Percentiles rank a stretch among this genome's conserved stretches.
Conservation (phyloP, 2,888 invertebrate species). For the Troides aeacus region DNA sequence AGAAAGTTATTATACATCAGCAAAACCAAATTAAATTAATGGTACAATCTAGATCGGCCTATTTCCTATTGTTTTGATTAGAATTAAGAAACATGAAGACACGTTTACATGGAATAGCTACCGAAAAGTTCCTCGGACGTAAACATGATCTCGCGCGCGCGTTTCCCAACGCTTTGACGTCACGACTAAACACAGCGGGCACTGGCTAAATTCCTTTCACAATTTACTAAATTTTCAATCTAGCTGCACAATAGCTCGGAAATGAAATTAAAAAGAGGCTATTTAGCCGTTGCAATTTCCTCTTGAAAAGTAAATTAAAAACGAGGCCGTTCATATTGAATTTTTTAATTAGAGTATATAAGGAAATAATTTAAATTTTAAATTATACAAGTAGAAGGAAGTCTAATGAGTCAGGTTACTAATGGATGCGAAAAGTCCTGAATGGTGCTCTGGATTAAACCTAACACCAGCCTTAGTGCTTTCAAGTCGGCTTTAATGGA, state of each 20-base stretch:
- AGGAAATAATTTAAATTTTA: slow-evolving; percentile 18
- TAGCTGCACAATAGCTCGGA: slow-evolving; percentile 3
- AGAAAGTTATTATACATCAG: too few species aligned
- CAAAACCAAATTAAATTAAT: too few species aligned
- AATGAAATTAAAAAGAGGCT: slow-evolving; percentile 7
- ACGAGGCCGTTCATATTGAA: slow-evolving; percentile 11
- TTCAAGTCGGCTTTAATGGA: too few species aligned
- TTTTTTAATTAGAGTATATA: slow-evolving; percentile 8
- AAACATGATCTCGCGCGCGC: not conserved
- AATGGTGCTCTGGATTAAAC: too few species aligned
- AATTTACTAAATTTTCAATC: slow-evolving; percentile 8
- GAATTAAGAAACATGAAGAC: not conserved
- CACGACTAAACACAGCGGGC: slow-evolving; percentile 5
- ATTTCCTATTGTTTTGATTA: too few species aligned
- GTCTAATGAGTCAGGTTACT: not conserved
- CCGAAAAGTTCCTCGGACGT: not conserved
- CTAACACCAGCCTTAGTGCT: too few species aligned
- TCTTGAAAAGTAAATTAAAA: slow-evolving; percentile 17
- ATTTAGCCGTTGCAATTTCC: slow-evolving; percentile 10
- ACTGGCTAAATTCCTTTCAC: not conserved
- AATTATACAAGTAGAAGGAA: not conserved
- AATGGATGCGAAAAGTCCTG: too few species aligned
- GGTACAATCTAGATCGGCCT: too few species aligned
- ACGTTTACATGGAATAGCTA: slow-evolving; percentile 1
- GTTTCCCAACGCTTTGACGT: slow-evolving; percentile 14